Evolutionary conservation across 2,113 vertebrate species (phyloP).

Genomic region (Sciurus niger): DNA sequence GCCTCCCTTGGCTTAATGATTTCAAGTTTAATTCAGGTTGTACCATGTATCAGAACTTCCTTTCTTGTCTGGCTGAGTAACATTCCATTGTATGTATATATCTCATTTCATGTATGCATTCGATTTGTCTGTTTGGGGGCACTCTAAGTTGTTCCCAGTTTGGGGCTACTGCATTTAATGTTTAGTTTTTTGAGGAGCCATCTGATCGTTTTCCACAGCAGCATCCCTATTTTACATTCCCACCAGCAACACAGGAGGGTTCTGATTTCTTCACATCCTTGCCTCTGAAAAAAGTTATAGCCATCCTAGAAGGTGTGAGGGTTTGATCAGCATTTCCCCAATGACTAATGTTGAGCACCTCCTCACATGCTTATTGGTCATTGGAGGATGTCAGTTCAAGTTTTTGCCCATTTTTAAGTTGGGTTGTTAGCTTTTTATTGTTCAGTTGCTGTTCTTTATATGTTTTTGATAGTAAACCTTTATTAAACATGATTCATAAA

Average conservation of each 20-base stretch:
- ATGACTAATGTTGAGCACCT: not conserved
- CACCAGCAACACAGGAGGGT: not conserved
- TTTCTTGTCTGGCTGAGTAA: not conserved
- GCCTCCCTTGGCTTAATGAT: not conserved
- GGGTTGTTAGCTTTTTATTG: not conserved
- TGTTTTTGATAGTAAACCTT: not conserved
- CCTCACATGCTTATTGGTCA: not conserved
- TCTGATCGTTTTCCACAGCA: not conserved
- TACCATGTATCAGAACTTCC: not conserved
- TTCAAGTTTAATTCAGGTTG: not conserved
- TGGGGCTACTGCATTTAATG: not conserved
- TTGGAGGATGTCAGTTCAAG: not conserved
- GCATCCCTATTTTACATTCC: not conserved
- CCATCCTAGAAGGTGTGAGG: not conserved
- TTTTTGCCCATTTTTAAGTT: not conserved
- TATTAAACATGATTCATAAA: not conserved
- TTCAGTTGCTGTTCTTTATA: conserved; percentile 34
- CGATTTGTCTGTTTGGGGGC: not conserved
- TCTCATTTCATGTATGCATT: not conserved
- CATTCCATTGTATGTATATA: not conserved
- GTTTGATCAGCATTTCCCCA: not conserved
- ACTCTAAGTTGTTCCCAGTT: not conserved
- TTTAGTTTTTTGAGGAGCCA: not conserved
- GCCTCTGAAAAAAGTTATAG: not conserved
- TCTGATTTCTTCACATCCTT: not conserved